phyloP scores from a whole-genome alignment of 1,140 invertebrate genomes.

The Caenorhabditis elegans region WBcel235 BX284606.5:1428001-1428500 shows the following conservation, averaged over 20 bases:
- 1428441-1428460: neutral
- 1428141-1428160: neutral
- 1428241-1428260: neutral
- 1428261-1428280: neutral
- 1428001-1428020: neutral
- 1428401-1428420: neutral
- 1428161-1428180: neutral
- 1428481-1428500: neutral
- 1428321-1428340: neutral
- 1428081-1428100: neutral
- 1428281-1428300: neutral
- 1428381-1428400: neutral
- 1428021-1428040: too few relatives aligned
- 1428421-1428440: neutral
- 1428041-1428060: neutral
- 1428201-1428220: neutral
- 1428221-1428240: neutral
- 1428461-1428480: neutral
- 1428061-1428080: neutral
- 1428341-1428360: neutral
- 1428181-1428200: neutral
- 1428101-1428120: neutral
- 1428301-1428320: neutral
- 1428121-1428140: neutral
- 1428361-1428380: neutral